phyloP scores from a whole-genome alignment of 2,888 invertebrate genomes.

The Malthinus flaveolus region DNA sequence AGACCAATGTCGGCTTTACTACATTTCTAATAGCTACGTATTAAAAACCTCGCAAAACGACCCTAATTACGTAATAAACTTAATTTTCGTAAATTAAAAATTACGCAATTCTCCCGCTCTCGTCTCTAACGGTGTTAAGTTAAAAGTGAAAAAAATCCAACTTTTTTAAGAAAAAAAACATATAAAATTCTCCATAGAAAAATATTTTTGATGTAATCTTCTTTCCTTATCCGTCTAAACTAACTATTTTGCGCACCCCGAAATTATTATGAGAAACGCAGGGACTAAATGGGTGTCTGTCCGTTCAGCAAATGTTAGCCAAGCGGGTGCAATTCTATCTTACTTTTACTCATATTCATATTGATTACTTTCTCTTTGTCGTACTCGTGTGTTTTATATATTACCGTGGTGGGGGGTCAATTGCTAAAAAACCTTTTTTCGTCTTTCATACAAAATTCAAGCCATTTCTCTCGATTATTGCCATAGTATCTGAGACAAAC shows the following conservation, averaged over 20 bases:
- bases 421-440: constrained; percentile 54
- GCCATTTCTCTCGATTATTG: constrained; percentile 55
- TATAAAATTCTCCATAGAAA: constrained; percentile 12
- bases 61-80: too few species aligned
- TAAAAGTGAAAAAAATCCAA: too few species aligned
- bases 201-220: constrained; percentile 14
- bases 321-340: constrained; percentile 27
- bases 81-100: too few species aligned
- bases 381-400: constrained; percentile 47
- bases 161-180: not conserved
- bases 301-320: constrained; percentile 51
- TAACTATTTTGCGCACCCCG: constrained; percentile 46
- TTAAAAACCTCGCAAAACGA: too few species aligned
- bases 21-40: too few species aligned
- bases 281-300: constrained; percentile 52
- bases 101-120: too few species aligned
- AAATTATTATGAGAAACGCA: constrained; percentile 54
- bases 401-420: constrained; percentile 51
- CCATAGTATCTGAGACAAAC: constrained; percentile 48
- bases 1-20: constrained; percentile 30
- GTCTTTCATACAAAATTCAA: constrained; percentile 55
- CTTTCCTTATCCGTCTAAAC: constrained; percentile 34
- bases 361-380: constrained; percentile 27
- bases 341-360: constrained; percentile 18
- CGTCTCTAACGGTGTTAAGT: too few species aligned